Evolutionary conservation across 2,888 invertebrate genomes (phyloP).

Genomic region (Horisme vitalbata): DNA sequence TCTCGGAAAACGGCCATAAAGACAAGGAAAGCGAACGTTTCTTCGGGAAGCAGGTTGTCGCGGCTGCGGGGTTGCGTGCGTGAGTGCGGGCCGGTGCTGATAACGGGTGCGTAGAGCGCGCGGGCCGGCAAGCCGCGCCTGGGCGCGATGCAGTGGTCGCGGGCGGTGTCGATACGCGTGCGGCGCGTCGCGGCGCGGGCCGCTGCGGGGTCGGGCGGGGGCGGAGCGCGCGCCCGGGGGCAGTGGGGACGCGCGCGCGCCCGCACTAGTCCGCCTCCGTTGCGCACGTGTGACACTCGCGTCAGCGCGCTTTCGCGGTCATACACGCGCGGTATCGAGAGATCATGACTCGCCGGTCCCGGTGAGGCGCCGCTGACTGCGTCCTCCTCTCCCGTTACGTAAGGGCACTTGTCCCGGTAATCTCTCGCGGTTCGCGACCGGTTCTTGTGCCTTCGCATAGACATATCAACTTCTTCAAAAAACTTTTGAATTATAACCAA

Average conservation of each 20-base stretch:
- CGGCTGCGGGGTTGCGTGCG: slow-evolving; percentile 41
- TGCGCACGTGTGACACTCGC: slow-evolving; percentile 63
- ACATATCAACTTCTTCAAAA: slow-evolving; percentile 53
- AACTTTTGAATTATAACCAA: slow-evolving; percentile 36
- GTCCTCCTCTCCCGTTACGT: slow-evolving; percentile 65
- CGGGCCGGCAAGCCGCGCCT: slow-evolving; percentile 34
- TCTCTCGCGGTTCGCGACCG: slow-evolving; percentile 35
- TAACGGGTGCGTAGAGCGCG: slow-evolving; percentile 46
- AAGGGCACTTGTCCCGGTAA: slow-evolving; percentile 48
- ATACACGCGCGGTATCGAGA: slow-evolving; percentile 60
- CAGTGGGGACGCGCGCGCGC: slow-evolving; percentile 57
- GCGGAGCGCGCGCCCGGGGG: slow-evolving; percentile 44
- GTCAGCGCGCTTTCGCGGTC: slow-evolving; percentile 52
- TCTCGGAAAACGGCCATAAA: slow-evolving; percentile 46
- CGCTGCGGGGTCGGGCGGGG: slow-evolving; percentile 37
- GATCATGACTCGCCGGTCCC: slow-evolving; percentile 70
- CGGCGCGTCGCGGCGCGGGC: slow-evolving; percentile 37
- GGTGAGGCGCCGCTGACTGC: slow-evolving; percentile 68
- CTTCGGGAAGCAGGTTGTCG: slow-evolving; percentile 42
- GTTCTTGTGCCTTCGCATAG: slow-evolving; percentile 27
- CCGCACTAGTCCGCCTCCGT: slow-evolving; percentile 65
- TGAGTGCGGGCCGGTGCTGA: slow-evolving; percentile 38
- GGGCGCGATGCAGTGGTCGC: slow-evolving; percentile 67
- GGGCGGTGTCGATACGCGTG: slow-evolving; percentile 74
- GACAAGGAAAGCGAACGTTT: slow-evolving; percentile 56